A percentile compares a stretch with the other conserved stretches of the same genome.
Evolutionary conservation across 1,140 invertebrate genomes (phyloP).

Genomic region (Drosophila funebris): DNA sequence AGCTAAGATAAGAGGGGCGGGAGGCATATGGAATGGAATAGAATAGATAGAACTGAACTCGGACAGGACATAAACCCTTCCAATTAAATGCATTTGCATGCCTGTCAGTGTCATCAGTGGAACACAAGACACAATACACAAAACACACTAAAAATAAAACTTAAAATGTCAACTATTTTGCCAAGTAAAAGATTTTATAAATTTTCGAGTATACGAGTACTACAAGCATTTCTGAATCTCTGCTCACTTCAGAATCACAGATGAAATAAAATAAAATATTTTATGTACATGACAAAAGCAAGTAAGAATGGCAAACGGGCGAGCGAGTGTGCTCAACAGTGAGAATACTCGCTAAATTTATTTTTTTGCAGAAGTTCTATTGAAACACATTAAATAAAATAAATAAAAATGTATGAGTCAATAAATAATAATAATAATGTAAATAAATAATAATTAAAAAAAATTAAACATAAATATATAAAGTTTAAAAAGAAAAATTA

Average conservation of each 20-base stretch:
- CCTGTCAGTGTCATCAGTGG: constrained; percentile 70
- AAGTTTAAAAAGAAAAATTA: too few relatives aligned
- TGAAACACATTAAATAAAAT: not conserved
- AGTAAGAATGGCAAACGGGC: not conserved
- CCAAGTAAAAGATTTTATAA: constrained; percentile 39
- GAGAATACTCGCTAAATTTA: not conserved
- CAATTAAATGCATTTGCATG: constrained; percentile 79
- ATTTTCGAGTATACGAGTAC: constrained; percentile 8
- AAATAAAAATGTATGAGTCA: not conserved
- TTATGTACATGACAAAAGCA: constrained; percentile 57
- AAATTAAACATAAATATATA: too few relatives aligned
- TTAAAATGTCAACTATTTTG: constrained; percentile 75
- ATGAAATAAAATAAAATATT: constrained; percentile 80
- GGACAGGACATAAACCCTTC: constrained; percentile 24
- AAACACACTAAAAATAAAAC: constrained; percentile 40
- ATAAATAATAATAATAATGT: too few relatives aligned
- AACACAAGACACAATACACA: constrained; percentile 31
- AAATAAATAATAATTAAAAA: not conserved
- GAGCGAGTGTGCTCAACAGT: not conserved
- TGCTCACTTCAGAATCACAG: constrained; percentile 52
- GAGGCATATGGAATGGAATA: not conserved
- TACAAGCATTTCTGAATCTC: constrained; percentile 3
- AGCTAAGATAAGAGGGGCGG: not conserved
- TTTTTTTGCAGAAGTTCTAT: too few relatives aligned
- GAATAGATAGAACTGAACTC: not conserved